A percentile compares a stretch with the other conserved stretches of the same genome.
phyloP scores from a whole-genome alignment of 2,888 invertebrate species.

The Thereva unica region DNA sequence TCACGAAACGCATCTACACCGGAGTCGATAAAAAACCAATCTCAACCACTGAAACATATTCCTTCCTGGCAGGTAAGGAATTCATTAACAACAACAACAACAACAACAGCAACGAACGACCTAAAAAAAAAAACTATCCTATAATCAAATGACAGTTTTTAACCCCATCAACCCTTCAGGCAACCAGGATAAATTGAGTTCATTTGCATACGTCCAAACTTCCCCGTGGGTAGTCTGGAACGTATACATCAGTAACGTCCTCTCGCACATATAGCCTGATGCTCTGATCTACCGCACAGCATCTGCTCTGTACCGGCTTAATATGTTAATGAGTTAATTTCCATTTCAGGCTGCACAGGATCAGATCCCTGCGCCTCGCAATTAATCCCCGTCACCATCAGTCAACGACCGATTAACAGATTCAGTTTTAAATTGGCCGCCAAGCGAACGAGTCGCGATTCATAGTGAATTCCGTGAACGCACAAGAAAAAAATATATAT shows the following conservation, averaged over 20 bases:
- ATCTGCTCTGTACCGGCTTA: slow-evolving; percentile 39
- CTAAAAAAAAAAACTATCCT: not conserved
- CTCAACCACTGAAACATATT: no score
- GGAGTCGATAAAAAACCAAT: no score
- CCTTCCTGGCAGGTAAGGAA: no score
- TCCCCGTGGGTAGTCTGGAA: not conserved
- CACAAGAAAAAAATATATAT: no score
- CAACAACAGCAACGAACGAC: no score
- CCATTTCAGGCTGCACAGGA: not conserved
- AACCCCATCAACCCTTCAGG: slow-evolving; percentile 10
- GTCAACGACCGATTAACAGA: slow-evolving; percentile 9
- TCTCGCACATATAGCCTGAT: not conserved
- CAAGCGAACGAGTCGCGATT: slow-evolving; percentile 15
- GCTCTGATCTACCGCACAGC: not conserved
- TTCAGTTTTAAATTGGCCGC: slow-evolving; percentile 33
- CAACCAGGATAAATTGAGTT: slow-evolving; percentile 7
- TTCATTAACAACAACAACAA: no score
- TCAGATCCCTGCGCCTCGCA: slow-evolving; percentile 19
- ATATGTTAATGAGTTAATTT: slow-evolving; percentile 43
- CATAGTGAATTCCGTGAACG: not conserved
- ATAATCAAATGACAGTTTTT: slow-evolving; percentile 11
- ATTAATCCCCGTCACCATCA: slow-evolving; percentile 30
- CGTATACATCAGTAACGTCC: not conserved
- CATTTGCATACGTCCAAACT: slow-evolving; percentile 22
- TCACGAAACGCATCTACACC: no score